Percentiles rank a stretch among this genome's conserved stretches.
phyloP scores from a whole-genome alignment of 2,888 invertebrate species.

The Stegana nigrithorax region DNA sequence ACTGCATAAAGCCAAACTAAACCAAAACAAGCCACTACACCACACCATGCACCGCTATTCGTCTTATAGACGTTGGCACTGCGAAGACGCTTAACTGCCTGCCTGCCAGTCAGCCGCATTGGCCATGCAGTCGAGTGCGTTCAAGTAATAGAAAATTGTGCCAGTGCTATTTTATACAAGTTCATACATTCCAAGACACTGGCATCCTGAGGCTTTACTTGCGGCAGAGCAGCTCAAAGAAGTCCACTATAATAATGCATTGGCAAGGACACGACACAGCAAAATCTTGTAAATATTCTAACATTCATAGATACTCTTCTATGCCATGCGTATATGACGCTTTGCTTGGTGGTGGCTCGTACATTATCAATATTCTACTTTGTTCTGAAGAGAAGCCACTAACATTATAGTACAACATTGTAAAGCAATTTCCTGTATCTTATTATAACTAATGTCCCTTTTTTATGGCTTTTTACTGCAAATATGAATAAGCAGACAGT shows the following conservation, averaged over 20 bases:
- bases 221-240: too few relatives aligned
- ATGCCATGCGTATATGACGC: too few relatives aligned
- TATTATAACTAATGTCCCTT: conserved; percentile 44
- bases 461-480: conserved; percentile 16
- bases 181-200: too few relatives aligned
- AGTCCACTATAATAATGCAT: too few relatives aligned
- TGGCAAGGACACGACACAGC: conserved; percentile 26
- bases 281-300: neutral
- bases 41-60: too few relatives aligned
- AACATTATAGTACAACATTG: conserved; percentile 40
- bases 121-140: conserved; percentile 22
- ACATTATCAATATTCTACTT: conserved; percentile 48
- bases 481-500: conserved; percentile 1
- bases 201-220: conserved; percentile 19
- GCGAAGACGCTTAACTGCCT: conserved; percentile 26
- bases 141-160: conserved; percentile 14
- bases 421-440: conserved; percentile 55
- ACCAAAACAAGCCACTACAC: conserved; percentile 3
- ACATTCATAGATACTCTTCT: neutral
- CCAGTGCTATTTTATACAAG: neutral
- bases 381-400: conserved; percentile 32
- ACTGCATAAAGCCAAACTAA: neutral
- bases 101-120: conserved; percentile 6
- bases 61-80: too few relatives aligned
- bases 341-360: conserved; percentile 38